These are phyloP conservation scores for Mongoloraphidia duomilia DNA, from an alignment of 2,888 invertebrate species.

Conservation along the genomic window DNA sequence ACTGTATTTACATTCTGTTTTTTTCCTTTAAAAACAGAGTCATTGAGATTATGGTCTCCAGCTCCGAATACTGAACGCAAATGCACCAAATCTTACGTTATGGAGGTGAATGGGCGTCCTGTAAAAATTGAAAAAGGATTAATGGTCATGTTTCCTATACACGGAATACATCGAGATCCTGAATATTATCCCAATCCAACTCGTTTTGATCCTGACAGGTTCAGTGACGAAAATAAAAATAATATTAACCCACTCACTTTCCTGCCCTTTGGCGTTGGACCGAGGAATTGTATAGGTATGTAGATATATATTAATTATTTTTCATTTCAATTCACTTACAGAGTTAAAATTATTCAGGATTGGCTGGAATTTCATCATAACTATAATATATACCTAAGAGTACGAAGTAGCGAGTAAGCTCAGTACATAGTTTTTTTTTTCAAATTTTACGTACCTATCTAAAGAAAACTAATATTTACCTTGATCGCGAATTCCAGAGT, in stretches of 20 bases:
- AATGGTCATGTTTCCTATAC: conserved; percentile 24
- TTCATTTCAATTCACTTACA: too few species aligned
- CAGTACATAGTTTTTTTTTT: too few species aligned
- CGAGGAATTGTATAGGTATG: conserved; percentile 22
- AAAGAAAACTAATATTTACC: too few species aligned
- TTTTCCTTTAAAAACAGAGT: conserved; percentile 28
- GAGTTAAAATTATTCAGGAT: too few species aligned
- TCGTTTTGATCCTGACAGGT: conserved; percentile 34
- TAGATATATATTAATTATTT: neutral
- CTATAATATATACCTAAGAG: too few species aligned
- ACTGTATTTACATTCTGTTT: neutral
- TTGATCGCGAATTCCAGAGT: too few species aligned
- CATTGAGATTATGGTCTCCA: conserved; percentile 35
- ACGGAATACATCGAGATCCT: conserved; percentile 28
- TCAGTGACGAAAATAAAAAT: conserved; percentile 33
- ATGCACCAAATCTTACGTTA: conserved; percentile 33
- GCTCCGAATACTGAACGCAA: conserved; percentile 33
- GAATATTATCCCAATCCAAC: conserved; percentile 35
- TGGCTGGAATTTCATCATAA: too few species aligned
- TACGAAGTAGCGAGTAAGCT: too few species aligned
- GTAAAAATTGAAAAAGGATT: conserved; percentile 20
- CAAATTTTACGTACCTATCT: too few species aligned
- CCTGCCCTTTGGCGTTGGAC: conserved; percentile 32
- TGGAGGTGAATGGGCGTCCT: conserved; percentile 21
- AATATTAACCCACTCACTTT: conserved; percentile 32